phyloP scores from a whole-genome alignment of 2,113 vertebrate species.

The Gnathonemus longibarbis region DNA sequence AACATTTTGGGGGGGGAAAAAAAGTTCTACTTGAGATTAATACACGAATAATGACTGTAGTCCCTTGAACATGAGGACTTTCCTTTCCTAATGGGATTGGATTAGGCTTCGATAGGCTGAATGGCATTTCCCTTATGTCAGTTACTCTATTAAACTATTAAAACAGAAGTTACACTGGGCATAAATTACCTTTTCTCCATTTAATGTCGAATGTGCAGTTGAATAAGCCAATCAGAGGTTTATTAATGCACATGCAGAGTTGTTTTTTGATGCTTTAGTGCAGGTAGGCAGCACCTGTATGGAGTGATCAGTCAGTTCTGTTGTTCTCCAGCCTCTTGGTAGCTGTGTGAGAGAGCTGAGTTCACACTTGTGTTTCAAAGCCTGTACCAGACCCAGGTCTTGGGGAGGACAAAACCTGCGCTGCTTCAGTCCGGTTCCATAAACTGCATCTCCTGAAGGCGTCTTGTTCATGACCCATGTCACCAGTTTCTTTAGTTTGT shows the following conservation, averaged over 20 bases:
- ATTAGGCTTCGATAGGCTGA: background rate
- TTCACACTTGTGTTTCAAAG: background rate
- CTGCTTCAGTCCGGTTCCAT: background rate
- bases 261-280: background rate
- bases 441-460: background rate
- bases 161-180: background rate
- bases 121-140: background rate
- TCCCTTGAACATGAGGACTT: background rate
- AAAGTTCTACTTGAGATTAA: background rate
- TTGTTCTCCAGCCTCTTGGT: background rate
- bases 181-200: background rate
- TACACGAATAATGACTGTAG: background rate
- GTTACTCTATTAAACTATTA: background rate
- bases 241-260: background rate
- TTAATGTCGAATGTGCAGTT: background rate
- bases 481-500: background rate
- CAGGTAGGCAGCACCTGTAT: background rate
- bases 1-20: background rate
- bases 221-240: background rate
- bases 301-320: background rate
- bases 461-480: background rate
- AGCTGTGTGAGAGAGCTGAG: background rate
- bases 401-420: background rate
- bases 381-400: background rate
- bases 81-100: background rate